These are phyloP conservation scores for Zhengitettix transpicula DNA, from an alignment of 2,888 invertebrate genomes.

Conservation along the genomic window DNA sequence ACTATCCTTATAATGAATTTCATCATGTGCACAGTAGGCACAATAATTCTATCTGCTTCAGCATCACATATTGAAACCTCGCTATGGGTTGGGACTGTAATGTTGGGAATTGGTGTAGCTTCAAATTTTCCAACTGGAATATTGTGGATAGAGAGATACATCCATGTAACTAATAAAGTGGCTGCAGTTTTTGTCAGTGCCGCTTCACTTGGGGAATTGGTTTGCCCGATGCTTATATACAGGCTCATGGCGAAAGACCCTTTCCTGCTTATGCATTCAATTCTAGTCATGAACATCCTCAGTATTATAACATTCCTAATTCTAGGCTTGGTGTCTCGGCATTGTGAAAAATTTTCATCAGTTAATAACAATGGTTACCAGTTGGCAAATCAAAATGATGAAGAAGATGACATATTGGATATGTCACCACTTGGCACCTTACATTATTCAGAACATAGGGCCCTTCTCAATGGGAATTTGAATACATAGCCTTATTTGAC, in stretches of 20 bases:
- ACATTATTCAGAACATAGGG: conserved; percentile 6
- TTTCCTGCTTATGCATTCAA: conserved; percentile 23
- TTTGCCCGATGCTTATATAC: conserved; percentile 23
- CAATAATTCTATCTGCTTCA: conserved; percentile 20
- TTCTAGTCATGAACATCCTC: conserved; percentile 18
- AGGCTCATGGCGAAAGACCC: conserved; percentile 21
- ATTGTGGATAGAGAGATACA: conserved; percentile 27
- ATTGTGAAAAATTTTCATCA: conserved; percentile 15
- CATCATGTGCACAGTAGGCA: conserved; percentile 19
- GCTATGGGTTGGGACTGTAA: conserved; percentile 24
- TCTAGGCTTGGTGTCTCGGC: conserved; percentile 20
- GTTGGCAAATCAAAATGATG: conserved; percentile 16
- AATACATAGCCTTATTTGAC: conserved; percentile 3
- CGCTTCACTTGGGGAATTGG: conserved; percentile 27
- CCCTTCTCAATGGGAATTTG: conserved; percentile 7
- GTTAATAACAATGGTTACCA: conserved; percentile 15
- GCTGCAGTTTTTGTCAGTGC: conserved; percentile 27
- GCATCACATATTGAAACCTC: conserved; percentile 17
- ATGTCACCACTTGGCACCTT: conserved; percentile 5
- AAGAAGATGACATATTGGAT: conserved; percentile 15
- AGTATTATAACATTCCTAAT: conserved; percentile 19
- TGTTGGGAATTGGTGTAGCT: conserved; percentile 27
- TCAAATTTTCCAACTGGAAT: conserved; percentile 28
- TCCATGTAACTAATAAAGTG: conserved; percentile 26
- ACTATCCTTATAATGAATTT: conserved; percentile 24